Conservation (phyloP, 2,113 vertebrate genomes). For the Ailurus styani region DNA sequence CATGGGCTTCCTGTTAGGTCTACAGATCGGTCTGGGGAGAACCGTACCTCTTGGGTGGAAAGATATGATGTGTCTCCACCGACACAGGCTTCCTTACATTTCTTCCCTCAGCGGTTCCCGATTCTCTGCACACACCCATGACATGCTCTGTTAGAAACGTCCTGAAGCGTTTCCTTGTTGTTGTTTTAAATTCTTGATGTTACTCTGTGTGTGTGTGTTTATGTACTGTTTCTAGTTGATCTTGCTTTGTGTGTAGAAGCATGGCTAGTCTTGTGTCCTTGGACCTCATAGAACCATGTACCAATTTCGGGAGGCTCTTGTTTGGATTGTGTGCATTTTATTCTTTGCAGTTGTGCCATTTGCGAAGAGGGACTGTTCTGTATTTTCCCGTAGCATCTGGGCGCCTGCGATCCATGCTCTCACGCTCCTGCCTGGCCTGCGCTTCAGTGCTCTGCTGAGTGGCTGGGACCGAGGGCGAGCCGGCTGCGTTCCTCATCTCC, state of each 20-base stretch:
- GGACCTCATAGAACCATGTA: not conserved
- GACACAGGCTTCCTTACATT: not conserved
- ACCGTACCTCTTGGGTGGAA: fast-evolving
- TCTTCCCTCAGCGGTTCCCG: not conserved
- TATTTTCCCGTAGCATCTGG: not conserved
- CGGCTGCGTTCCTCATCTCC: fast-evolving
- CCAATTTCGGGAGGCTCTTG: not conserved
- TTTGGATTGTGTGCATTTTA: not conserved
- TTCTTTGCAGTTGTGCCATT: not conserved
- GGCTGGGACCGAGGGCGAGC: fast-evolving
- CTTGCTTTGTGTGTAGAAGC: not conserved
- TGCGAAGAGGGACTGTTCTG: not conserved
- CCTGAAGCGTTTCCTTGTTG: not conserved
- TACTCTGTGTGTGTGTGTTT: not conserved
- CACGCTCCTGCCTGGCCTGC: fast-evolving
- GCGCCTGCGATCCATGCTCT: not conserved
- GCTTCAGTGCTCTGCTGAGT: fast-evolving
- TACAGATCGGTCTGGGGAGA: not conserved
- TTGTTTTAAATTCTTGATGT: not conserved
- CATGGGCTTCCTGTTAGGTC: no score
- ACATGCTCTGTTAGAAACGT: not conserved
- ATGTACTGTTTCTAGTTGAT: not conserved
- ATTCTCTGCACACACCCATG: not conserved
- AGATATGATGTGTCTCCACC: fast-evolving
- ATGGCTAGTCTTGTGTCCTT: not conserved